phyloP scores from a whole-genome alignment of 2,113 vertebrate genomes.

The Vulpes vulpes region DNA sequence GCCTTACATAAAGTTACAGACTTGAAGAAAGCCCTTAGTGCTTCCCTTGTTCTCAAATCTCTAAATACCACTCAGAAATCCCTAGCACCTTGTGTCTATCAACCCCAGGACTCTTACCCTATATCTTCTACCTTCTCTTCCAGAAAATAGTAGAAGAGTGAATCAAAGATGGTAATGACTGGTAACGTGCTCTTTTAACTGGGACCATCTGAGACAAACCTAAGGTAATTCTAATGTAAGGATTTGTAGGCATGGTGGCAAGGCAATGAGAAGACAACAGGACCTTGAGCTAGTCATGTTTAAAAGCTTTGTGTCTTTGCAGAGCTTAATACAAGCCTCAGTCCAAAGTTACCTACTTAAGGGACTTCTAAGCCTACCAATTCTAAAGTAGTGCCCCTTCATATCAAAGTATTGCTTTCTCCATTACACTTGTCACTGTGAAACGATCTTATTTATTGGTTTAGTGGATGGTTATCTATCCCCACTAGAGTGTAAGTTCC shows the following conservation, averaged over 20 bases:
- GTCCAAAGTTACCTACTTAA: not conserved
- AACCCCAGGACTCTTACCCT: not conserved
- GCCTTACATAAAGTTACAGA: not conserved
- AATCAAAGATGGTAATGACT: not conserved
- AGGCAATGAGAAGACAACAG: not conserved
- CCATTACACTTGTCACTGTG: not conserved
- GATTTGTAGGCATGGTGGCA: not conserved
- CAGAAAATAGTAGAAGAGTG: constrained; percentile 8
- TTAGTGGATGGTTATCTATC: not conserved
- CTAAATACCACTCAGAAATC: not conserved
- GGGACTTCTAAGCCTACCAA: not conserved
- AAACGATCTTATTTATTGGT: not conserved
- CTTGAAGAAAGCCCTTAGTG: not conserved
- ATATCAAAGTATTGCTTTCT: not conserved
- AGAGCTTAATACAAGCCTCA: not conserved
- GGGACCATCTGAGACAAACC: not conserved
- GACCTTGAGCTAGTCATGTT: not conserved
- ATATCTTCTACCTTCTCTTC: not conserved
- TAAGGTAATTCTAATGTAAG: constrained; percentile 2
- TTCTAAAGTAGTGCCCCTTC: not conserved
- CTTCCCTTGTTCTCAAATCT: constrained; percentile 3
- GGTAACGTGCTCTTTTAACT: constrained; percentile 19
- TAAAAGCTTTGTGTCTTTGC: not conserved
- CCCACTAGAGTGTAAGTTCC: not conserved
- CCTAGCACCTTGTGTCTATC: not conserved